Base-by-base conservation (phyloP, 2,888 invertebrate species). In the Cephus runcator region DNA sequence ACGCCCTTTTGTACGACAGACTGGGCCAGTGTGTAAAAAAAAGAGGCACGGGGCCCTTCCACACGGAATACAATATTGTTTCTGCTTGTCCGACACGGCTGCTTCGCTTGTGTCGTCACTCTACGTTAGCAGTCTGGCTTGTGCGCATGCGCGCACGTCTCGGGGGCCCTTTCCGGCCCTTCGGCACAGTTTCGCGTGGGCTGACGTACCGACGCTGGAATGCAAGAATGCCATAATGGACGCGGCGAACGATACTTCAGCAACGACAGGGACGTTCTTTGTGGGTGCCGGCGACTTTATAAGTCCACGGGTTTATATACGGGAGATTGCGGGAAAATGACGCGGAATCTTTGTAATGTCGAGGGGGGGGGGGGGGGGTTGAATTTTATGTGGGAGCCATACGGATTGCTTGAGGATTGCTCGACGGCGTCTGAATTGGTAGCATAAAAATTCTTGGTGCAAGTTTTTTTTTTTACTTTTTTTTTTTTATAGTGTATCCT, bases 161-260 rank as follows among this genome's bases (percentile, higher is more conserved):
- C 56, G 6, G 23, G 23, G 56, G 56, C 23, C 56, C 56, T 56
- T 56, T 56, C 23, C 23, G 56, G 56, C 56, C 56, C 56, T 56
- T 56, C 56, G 56, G 56, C 56, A 56, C 56, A 56, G 56, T 56
- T 56, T 23, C 56, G 56, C 56, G 56, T 56, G 56, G 56, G 56
- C 56, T 56, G 56, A 56, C 56, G 56, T 56, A 56, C 56, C 23
- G 56, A 2, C 56, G 9, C 56, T 15, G 56, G 56, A 77, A 82
- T 79, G 77, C 82, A 79, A 81, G 83, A 80, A 78, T 80, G 80
- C 80, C 81, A 81, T 87, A 84, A 85, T 86, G 83, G 83, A 86
- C 82, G 84, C 81, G 82, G 81, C 78, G 82, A 80, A 81, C 84
- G 83, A 82, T 84, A 84, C 82, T 73, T 79, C 78, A 80, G 77